These are phyloP conservation scores for Acrocephalus kingi DNA, from an alignment of 2,113 vertebrate species.

Conservation along the genomic window DNA sequence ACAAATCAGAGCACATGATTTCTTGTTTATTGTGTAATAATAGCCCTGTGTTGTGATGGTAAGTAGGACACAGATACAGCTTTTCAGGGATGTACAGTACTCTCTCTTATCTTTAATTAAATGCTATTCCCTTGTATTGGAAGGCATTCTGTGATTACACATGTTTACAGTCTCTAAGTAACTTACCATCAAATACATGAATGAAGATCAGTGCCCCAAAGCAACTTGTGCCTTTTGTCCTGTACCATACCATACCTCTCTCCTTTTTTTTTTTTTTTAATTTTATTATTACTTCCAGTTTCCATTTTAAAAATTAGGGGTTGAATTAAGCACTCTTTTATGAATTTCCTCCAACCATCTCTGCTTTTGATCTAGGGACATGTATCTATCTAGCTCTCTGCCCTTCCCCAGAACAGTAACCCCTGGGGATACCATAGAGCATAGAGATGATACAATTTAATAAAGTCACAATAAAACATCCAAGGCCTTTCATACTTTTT, in stretches of 20 bases:
- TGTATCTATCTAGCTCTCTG: conserved; percentile 32
- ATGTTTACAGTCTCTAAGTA: background rate
- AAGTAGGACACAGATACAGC: conserved; percentile 38
- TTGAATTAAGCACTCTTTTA: background rate
- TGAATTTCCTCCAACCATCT: background rate
- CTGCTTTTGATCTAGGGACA: conserved; percentile 41
- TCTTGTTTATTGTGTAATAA: conserved; percentile 52
- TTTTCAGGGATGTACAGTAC: conserved; percentile 24
- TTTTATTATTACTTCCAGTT: conserved; percentile 20
- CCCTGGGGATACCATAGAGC: conserved; percentile 72
- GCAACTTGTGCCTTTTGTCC: background rate
- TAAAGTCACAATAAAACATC: conserved; percentile 84
- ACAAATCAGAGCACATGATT: background rate
- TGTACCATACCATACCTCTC: background rate
- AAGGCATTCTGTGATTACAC: background rate
- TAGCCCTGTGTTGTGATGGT: background rate
- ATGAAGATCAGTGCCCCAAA: background rate
- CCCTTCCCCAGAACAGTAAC: conserved; percentile 64
- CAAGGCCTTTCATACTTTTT: conserved; percentile 77
- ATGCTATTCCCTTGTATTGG: conserved; percentile 45
- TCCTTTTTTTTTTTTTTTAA: background rate
- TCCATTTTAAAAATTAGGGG: conserved; percentile 23
- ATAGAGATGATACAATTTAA: conserved; percentile 78
- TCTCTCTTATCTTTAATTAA: conserved; percentile 65
- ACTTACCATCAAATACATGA: background rate